These are phyloP conservation scores for Andrena dorsata DNA, from an alignment of 2,888 invertebrate species.

Conservation along the genomic window DNA sequence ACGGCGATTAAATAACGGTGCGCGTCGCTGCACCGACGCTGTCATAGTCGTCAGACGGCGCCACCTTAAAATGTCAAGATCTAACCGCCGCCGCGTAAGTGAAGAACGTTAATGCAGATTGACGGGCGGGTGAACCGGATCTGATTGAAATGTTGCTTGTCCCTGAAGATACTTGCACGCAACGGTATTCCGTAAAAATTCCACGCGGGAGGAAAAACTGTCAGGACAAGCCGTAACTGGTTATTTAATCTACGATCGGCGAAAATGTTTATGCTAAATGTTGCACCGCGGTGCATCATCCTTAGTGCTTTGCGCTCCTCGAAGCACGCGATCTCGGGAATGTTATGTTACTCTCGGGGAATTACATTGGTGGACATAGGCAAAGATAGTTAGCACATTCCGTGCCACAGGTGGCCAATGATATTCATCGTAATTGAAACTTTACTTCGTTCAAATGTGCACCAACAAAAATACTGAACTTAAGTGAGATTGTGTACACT, in stretches of 20 bases:
- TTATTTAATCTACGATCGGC: slow-evolving; percentile 2
- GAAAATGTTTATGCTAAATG: not conserved
- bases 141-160: slow-evolving; percentile 75
- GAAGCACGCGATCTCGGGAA: too few species aligned
- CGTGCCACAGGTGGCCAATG: too few species aligned
- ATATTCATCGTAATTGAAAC: too few species aligned
- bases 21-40: slow-evolving; percentile 23
- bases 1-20: slow-evolving; percentile 41
- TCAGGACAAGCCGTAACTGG: not conserved
- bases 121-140: slow-evolving; percentile 63
- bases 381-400: too few species aligned
- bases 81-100: slow-evolving; percentile 43
- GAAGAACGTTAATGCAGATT: slow-evolving; percentile 69
- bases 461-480: too few species aligned
- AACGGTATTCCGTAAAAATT: slow-evolving; percentile 24
- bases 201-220: not conserved
- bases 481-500: too few species aligned
- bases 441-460: too few species aligned
- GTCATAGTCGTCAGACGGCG: slow-evolving; percentile 59
- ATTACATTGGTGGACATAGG: too few species aligned
- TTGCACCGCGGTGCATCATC: too few species aligned
- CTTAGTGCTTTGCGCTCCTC: too few species aligned
- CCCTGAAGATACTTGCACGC: slow-evolving; percentile 65
- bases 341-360: too few species aligned
- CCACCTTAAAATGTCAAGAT: slow-evolving; percentile 57